Evolutionary conservation across 2,888 invertebrate genomes (phyloP).

Genomic region (Eupelmus urozonus): DNA sequence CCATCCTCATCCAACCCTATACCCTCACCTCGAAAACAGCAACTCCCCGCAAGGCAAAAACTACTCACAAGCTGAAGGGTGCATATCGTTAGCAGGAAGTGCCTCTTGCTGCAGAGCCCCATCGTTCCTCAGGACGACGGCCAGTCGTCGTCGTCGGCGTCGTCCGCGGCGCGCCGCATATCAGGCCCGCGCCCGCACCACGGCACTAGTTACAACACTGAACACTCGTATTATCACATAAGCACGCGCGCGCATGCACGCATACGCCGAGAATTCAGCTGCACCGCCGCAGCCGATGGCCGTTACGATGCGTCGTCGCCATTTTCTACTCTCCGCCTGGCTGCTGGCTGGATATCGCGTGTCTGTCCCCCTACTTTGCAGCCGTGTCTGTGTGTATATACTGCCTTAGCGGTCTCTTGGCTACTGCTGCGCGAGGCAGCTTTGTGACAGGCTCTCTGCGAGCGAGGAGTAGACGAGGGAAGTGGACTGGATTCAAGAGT

Average conservation of each 20-base stretch:
- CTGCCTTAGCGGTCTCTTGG: neutral
- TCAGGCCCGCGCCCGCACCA: neutral
- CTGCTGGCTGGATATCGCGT: neutral
- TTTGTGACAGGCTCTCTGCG: neutral
- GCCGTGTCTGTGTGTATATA: too few species aligned
- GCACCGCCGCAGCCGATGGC: slow-evolving; percentile 52
- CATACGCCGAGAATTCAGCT: neutral
- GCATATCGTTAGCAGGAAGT: slow-evolving; percentile 77
- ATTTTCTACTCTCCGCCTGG: slow-evolving; percentile 62
- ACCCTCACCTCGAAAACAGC: too few species aligned
- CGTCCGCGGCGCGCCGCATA: slow-evolving; percentile 14
- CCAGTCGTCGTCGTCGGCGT: slow-evolving; percentile 18
- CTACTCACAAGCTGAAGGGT: slow-evolving; percentile 77
- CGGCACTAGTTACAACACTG: neutral
- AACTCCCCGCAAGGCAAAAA: too few species aligned
- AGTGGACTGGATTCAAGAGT: too few species aligned
- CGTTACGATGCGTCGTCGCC: slow-evolving; percentile 65
- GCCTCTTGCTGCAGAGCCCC: slow-evolving; percentile 78
- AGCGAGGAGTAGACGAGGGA: neutral
- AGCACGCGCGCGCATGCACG: too few species aligned
- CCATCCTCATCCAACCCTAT: too few species aligned
- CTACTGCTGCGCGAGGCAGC: neutral
- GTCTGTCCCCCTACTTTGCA: too few species aligned
- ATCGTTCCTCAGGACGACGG: slow-evolving; percentile 62
- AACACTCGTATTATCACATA: too few species aligned